Evolutionary conservation across 2,797 vertebrate genomes (phyloP), one percentile per base, ranked within the genome.

Genomic region (Tenualosa thibaudeaui): DNA sequence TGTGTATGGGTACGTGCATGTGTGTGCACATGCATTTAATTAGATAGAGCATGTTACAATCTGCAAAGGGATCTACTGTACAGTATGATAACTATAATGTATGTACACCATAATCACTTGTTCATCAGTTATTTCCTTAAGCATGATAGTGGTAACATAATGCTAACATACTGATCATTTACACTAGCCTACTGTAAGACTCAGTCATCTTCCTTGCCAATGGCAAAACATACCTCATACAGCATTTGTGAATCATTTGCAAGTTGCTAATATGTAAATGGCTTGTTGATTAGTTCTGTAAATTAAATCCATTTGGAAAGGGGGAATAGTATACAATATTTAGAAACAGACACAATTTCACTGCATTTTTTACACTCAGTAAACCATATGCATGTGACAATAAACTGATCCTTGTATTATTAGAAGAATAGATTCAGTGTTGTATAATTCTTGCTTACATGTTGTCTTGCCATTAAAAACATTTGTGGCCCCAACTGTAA

Each of bases 1-100:
- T 78, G 26, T 83, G n/a, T 81, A 54, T 68, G 40, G 83, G 24
- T 86, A 50, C 40, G 10, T 88, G 37, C 31, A 24, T 84, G 24
- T 86, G 56, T 50, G 15, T 88, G 37, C 31, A 24, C 81, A 43
- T 46, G 71, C 71, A 78, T 78, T 78, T 78, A 78, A 78, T 78
- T 78, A 78, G 40, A 78, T 17, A 78, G 71, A 71, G 65, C 65
- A 71, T 78, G 71, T 78, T 78, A 31, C 71, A 78, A 19, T 37
- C 71, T 78, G 71, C 71, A 43, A 40, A 43, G 71, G 37, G 71
- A 22, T 43, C 71, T 78, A 78, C 71, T 78, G 71, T 78, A 78
- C 71, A 78, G 71, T 78, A 43, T 46, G 58, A 58, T 75, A 43
- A 31, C 12, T 75, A 31, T 46, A 46, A 22, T 43, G 19, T 78